These are phyloP conservation scores for Colinus virginianus DNA, from an alignment of 2,113 vertebrate genomes.

Conservation along the genomic window DNA sequence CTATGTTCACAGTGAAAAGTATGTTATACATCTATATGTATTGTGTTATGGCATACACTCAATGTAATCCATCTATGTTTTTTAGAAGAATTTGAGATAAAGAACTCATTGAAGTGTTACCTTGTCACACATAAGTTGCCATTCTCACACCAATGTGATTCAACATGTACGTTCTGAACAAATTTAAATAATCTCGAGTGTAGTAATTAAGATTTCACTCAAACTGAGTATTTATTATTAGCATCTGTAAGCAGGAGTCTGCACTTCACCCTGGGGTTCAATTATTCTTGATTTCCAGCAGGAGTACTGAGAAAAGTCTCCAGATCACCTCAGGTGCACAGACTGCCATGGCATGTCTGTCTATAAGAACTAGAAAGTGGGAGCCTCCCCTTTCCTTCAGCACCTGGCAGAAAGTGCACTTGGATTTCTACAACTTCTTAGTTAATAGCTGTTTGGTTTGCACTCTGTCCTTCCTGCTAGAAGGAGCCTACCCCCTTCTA, in stretches of 20 bases:
- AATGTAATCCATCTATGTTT: background rate
- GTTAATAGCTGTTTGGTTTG: background rate
- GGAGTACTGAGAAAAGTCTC: background rate
- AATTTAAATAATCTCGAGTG: conserved; percentile 24
- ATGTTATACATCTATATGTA: background rate
- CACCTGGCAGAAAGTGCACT: background rate
- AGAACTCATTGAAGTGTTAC: background rate
- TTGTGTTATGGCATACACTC: background rate
- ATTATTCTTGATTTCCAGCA: background rate
- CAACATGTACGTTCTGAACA: background rate
- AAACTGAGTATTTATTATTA: background rate
- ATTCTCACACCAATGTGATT: background rate
- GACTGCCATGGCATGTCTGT: background rate
- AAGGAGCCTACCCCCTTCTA: background rate
- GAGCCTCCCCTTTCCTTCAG: background rate
- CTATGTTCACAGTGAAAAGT: background rate
- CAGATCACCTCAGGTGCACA: background rate
- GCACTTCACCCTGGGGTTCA: background rate
- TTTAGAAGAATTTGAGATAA: background rate
- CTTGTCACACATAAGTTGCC: background rate
- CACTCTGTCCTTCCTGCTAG: background rate
- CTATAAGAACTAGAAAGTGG: background rate
- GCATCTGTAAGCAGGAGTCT: background rate
- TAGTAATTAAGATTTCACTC: background rate
- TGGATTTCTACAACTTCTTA: background rate